Evolutionary conservation across 92 coral and sea anemone species (phyloP), one percentile per base, ranked within the genome.

Genomic region (Montipora capitata): DNA sequence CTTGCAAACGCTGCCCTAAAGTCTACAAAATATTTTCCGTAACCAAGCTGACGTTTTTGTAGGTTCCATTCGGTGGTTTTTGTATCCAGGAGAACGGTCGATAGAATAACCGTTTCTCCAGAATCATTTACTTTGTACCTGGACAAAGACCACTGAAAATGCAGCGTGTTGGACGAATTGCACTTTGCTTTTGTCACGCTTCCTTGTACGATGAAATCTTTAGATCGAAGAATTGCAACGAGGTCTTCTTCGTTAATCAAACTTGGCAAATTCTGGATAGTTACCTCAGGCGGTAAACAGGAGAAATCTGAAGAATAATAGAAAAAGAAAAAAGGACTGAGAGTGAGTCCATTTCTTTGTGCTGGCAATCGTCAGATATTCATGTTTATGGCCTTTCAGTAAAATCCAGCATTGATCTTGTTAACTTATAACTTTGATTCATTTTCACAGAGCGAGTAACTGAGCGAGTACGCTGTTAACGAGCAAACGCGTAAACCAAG

Each of bases 51-150:
- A 4, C 88, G 81, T 68, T 83, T 82, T 61, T 61, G 82, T 17
- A 93, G 68, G 35, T 93, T 95, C 98, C 93, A 93, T 79, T 95
- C 92, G 13, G 86, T 77, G 20, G 89, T 83, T 62, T 89, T 89
- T 0, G 67, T 43, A 35, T 76, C 84, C 14, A 69, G 41, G 0
- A 52, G 68, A 68, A 10, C 66, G 56, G 12, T 41, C 9, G 18
- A 10, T 27, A 63, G 44, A 17, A 73, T 58, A 14, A 35, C 12
- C 2, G 59, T 51, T 16, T 68, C 40, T 15, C 77, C 83, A 10
- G 35, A 16, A 2, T 43, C 20, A 17, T 39, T 12, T 18, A 27
- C 79, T 2, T 27, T 59, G 10, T 83, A 73, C 12, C 58, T 79
- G 72, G 80, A 74, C 20, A 92, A 91, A 48, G 15, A 57, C 98